Evolutionary conservation across 2,888 invertebrate species (phyloP).

Genomic region (Romanomermis culicivorax): DNA sequence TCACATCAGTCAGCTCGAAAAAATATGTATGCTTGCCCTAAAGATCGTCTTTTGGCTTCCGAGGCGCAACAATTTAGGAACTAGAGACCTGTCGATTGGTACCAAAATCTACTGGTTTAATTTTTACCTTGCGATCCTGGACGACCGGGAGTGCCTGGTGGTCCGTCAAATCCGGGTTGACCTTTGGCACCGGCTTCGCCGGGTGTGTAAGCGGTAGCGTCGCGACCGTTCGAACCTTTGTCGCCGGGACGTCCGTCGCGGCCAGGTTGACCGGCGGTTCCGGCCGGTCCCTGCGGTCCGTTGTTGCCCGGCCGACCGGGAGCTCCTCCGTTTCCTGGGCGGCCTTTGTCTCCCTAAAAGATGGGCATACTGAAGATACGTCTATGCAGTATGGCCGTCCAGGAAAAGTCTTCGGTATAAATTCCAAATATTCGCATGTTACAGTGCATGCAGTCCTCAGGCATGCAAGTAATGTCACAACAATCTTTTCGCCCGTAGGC

Average conservation of each 20-base stretch:
- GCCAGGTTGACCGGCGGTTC: constrained; percentile 8
- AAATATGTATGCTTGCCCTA: too few species aligned
- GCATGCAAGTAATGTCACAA: too few species aligned
- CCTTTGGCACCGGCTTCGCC: constrained; percentile 9
- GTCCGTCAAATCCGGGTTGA: constrained; percentile 6
- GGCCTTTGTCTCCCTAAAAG: constrained; percentile 43
- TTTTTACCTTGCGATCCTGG: constrained; percentile 46
- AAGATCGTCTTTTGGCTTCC: too few species aligned
- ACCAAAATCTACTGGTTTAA: too few species aligned
- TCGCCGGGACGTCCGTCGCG: constrained; percentile 10
- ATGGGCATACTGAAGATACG: background rate
- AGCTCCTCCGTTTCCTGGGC: constrained; percentile 43
- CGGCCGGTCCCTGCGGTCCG: constrained; percentile 12
- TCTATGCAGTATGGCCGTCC: background rate
- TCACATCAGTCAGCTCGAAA: too few species aligned
- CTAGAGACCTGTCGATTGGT: too few species aligned
- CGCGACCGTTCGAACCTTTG: constrained; percentile 9
- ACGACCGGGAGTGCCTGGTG: constrained; percentile 4
- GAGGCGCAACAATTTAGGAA: too few species aligned
- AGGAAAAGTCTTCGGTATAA: constrained; percentile 5
- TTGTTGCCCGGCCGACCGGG: constrained; percentile 50
- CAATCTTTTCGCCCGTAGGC: too few species aligned
- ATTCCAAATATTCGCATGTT: background rate
- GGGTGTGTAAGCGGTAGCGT: background rate
- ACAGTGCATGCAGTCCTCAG: too few species aligned